Evolutionary conservation across 2,113 vertebrate genomes (phyloP).

Genomic region (Odobenus rosmarus): DNA sequence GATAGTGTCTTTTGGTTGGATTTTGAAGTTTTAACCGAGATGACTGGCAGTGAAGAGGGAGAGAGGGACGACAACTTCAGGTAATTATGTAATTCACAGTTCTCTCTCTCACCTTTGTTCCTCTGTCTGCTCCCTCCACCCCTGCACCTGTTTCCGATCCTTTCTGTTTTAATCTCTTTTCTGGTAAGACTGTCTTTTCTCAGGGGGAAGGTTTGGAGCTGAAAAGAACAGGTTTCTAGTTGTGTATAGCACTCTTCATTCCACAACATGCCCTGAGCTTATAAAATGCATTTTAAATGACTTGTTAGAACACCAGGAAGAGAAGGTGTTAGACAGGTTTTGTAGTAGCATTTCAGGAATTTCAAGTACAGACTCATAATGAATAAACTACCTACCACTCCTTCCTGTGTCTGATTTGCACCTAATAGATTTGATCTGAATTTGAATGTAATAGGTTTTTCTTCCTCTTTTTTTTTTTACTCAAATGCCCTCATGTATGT

Average conservation of each 20-base stretch:
- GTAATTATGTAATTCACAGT: not conserved
- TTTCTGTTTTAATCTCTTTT: not conserved
- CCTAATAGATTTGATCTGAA: conserved; percentile 61
- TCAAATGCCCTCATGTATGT: not conserved
- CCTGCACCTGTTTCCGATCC: not conserved
- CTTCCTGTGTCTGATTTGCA: conserved; percentile 61
- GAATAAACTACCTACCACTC: conserved; percentile 61
- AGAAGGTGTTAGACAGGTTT: conserved; percentile 79
- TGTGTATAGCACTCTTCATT: conserved; percentile 43
- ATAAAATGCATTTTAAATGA: conserved; percentile 68
- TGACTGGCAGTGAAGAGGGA: not conserved
- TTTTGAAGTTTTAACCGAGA: not conserved
- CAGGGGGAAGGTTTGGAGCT: not conserved
- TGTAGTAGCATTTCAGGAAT: conserved; percentile 79
- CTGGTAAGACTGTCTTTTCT: not conserved
- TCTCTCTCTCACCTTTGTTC: not conserved
- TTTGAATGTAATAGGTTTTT: conserved; percentile 49
- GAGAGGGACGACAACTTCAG: not conserved
- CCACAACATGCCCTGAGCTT: conserved; percentile 67
- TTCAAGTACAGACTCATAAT: conserved; percentile 72
- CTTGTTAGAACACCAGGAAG: conserved; percentile 66
- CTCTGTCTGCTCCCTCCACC: not conserved
- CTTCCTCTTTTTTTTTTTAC: conserved; percentile 20
- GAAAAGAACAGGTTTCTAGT: conserved; percentile 51
- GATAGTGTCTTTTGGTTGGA: conserved; percentile 57